These are phyloP conservation scores for Papilio helenus DNA, from an alignment of 1,140 invertebrate genomes.

Conservation along the genomic window DNA sequence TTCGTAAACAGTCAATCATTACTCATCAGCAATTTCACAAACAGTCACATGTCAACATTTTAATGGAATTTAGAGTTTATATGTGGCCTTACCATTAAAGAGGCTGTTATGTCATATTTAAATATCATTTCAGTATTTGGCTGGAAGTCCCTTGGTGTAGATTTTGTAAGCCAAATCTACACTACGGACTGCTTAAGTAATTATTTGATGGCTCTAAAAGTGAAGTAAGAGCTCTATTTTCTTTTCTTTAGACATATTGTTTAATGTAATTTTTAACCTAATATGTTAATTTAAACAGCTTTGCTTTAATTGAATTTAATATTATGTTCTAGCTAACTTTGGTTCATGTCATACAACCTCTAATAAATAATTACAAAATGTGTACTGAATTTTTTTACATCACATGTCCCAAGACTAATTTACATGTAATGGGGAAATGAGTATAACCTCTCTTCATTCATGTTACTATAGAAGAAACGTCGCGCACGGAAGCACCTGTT, in stretches of 20 bases:
- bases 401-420: background rate
- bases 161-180: background rate
- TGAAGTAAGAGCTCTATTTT: background rate
- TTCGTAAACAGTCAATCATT: no score
- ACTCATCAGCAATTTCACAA: no score
- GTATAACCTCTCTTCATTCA: no score
- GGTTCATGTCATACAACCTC: background rate
- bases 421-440: no score
- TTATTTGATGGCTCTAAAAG: background rate
- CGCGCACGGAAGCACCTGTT: no score
- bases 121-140: no score
- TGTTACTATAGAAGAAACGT: no score
- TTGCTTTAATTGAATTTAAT: constrained; percentile 19
- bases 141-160: no score
- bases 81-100: no score
- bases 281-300: constrained; percentile 20
- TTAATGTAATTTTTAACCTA: background rate
- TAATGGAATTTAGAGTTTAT: no score
- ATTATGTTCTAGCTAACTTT: constrained; percentile 17
- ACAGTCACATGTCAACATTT: no score
- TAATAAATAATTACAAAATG: background rate
- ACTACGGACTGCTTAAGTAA: background rate
- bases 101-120: no score
- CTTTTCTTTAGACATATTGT: constrained; percentile 8
- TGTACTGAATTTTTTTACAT: background rate